Evolutionary conservation across 1,140 invertebrate species (phyloP).

Genomic region (Sesamia nonagrioides): DNA sequence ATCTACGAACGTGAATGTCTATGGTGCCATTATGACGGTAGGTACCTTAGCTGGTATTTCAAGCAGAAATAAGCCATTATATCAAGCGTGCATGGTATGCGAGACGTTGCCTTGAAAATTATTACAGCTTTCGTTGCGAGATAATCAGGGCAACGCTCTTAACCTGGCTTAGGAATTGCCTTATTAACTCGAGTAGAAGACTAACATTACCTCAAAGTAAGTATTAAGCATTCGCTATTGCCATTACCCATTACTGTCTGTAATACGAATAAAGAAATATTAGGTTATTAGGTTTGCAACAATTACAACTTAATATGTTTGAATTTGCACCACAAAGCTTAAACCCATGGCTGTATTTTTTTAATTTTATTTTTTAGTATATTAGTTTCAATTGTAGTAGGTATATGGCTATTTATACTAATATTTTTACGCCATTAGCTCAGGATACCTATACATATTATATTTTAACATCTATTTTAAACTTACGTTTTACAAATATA

Average conservation of each 20-base stretch:
- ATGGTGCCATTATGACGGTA: conserved; percentile 44
- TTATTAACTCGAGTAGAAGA: conserved; percentile 20
- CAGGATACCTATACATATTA: too few relatives aligned
- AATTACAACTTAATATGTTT: not conserved
- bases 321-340: not conserved
- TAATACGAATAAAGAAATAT: not conserved
- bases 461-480: too few relatives aligned
- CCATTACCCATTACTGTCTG: not conserved
- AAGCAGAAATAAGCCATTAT: conserved; percentile 44
- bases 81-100: conserved; percentile 39
- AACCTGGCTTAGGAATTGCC: conserved; percentile 41
- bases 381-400: too few relatives aligned
- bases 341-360: not conserved
- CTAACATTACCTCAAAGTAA: not conserved
- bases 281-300: conserved; percentile 1
- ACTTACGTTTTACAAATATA: too few relatives aligned
- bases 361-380: too few relatives aligned
- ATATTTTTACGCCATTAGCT: too few relatives aligned
- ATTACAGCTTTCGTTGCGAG: conserved; percentile 47
- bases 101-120: conserved; percentile 37
- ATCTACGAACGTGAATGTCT: conserved; percentile 55
- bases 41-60: conserved; percentile 36
- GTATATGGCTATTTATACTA: too few relatives aligned
- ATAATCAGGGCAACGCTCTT: conserved; percentile 43
- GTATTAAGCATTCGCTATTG: not conserved